Conservation (phyloP, 2,797 vertebrate species). For the Urosaurus nigricauda region DNA sequence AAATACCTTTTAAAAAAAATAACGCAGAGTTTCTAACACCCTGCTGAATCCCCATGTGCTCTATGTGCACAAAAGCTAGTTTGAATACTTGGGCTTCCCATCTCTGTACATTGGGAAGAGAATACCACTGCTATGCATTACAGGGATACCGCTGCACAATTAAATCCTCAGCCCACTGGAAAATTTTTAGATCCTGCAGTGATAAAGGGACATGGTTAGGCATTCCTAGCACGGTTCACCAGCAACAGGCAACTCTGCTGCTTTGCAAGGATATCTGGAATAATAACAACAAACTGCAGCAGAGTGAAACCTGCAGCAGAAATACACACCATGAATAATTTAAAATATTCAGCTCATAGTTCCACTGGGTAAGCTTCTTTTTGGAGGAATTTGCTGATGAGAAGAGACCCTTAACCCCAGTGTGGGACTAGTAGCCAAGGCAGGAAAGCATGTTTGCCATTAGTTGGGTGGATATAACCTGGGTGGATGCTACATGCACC, state of each 20-base stretch:
- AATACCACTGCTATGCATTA: neutral
- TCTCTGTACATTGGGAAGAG: neutral
- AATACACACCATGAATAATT: slow-evolving; percentile 23
- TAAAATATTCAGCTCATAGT: slow-evolving; percentile 1
- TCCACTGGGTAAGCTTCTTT: slow-evolving; percentile 7
- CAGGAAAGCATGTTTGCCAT: neutral
- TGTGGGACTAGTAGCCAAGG: neutral
- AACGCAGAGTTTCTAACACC: neutral
- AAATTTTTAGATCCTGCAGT: slow-evolving; percentile 12
- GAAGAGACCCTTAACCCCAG: neutral
- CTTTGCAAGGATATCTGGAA: slow-evolving; percentile 25
- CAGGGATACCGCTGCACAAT: neutral
- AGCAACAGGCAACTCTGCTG: slow-evolving; percentile 29
- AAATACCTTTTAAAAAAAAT: too few species aligned
- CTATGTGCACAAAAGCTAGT: neutral
- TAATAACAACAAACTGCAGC: slow-evolving; percentile 33
- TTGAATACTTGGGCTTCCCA: neutral
- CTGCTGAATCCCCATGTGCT: neutral
- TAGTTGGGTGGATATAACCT: neutral
- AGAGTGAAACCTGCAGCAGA: slow-evolving; percentile 17
- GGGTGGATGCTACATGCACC: neutral
- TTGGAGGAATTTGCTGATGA: neutral
- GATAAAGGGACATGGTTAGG: slow-evolving; percentile 18
- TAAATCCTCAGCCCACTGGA: slow-evolving; percentile 1
- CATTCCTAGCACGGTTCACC: slow-evolving; percentile 20